Conservation (phyloP, 2,888 invertebrate species). For the Andrena haemorrhoa region DNA sequence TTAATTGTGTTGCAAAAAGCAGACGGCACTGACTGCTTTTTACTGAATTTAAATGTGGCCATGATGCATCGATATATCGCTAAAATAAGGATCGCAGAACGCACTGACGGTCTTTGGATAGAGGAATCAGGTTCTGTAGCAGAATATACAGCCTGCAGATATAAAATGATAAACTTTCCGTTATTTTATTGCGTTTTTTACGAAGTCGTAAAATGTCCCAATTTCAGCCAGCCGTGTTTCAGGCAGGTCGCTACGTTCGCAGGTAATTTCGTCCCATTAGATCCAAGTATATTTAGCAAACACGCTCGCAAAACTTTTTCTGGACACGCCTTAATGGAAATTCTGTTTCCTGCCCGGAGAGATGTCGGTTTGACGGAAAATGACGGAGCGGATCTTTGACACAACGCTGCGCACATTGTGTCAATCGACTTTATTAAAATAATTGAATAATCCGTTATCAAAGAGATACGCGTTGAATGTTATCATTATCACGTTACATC, state of each 20-base stretch:
- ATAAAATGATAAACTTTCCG: neutral
- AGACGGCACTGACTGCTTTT: too few relatives aligned
- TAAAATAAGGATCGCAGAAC: neutral
- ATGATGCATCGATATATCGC: neutral
- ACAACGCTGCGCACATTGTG: neutral
- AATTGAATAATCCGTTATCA: slow-evolving; percentile 1
- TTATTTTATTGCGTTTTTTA: slow-evolving; percentile 10
- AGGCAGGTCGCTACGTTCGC: neutral
- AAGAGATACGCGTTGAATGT: neutral
- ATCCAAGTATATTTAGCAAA: neutral
- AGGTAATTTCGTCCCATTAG: neutral
- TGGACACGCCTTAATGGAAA: neutral
- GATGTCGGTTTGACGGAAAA: neutral
- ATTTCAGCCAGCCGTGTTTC: slow-evolving; percentile 2
- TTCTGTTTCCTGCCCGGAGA: neutral
- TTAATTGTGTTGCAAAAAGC: too few relatives aligned
- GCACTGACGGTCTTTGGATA: neutral
- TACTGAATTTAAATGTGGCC: neutral
- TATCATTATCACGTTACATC: slow-evolving; percentile 15
- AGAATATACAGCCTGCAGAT: neutral
- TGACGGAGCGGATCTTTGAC: neutral
- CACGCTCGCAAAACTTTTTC: neutral
- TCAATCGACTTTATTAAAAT: slow-evolving; percentile 14
- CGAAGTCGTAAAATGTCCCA: slow-evolving; percentile 6
- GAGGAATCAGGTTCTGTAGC: neutral